phyloP scores from a whole-genome alignment of 1,140 invertebrate genomes.

The Sesamia nonagrioides region DNA sequence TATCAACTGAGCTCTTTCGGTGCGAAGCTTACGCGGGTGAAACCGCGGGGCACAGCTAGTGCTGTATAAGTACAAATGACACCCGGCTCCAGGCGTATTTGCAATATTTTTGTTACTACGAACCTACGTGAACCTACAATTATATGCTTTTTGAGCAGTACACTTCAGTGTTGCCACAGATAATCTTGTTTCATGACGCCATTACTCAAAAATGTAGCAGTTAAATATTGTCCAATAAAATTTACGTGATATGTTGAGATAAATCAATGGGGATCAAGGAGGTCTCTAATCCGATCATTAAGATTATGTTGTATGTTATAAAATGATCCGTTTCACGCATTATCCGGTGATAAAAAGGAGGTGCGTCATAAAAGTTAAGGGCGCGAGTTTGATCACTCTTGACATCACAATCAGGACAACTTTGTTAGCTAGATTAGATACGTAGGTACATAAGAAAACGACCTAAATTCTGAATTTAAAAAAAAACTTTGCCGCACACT shows the following conservation, averaged over 20 bases:
- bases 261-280: conserved; percentile 80
- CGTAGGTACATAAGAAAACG: background rate
- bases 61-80: conserved; percentile 52
- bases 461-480: background rate
- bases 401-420: conserved; percentile 49
- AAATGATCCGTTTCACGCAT: conserved; percentile 79
- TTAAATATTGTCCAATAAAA: conserved; percentile 39
- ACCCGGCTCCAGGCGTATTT: conserved; percentile 40
- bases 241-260: conserved; percentile 59
- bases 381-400: conserved; percentile 69
- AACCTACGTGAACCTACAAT: background rate
- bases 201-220: conserved; percentile 19
- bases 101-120: conserved; percentile 43
- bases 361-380: conserved; percentile 63
- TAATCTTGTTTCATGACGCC: conserved; percentile 31
- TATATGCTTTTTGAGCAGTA: background rate
- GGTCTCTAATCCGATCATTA: conserved; percentile 75
- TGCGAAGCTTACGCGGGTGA: too few relatives aligned
- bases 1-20: too few relatives aligned
- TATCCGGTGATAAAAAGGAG: conserved; percentile 74
- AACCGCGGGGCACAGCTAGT: too few relatives aligned
- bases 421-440: background rate
- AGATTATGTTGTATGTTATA: conserved; percentile 71
- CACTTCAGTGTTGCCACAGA: background rate
- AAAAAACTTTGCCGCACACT: too few relatives aligned